Percentiles rank a stretch among this genome's conserved stretches.
Evolutionary conservation across 2,888 invertebrate species (phyloP).

Genomic region (Drosophila hawaiiensis): DNA sequence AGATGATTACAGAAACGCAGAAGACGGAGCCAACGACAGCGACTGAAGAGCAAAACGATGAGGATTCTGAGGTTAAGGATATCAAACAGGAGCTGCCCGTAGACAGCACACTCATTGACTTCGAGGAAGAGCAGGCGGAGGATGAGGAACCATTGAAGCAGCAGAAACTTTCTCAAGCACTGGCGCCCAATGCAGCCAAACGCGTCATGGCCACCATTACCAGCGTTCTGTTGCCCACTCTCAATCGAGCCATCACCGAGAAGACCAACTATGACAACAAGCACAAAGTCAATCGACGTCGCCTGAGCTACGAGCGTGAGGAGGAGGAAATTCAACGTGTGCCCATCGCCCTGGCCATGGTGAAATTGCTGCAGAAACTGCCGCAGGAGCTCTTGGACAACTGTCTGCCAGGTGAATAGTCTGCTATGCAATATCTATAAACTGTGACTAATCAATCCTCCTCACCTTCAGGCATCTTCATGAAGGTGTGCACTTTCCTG

Average conservation of each 20-base stretch:
- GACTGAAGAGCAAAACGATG: constrained; percentile 83
- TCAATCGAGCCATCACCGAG: constrained; percentile 90
- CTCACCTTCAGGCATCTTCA: constrained; percentile 88
- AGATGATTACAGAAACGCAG: constrained; percentile 68
- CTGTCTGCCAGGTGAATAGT: constrained; percentile 88
- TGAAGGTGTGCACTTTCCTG: constrained; percentile 95
- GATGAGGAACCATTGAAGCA: constrained; percentile 29
- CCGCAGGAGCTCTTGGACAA: constrained; percentile 91
- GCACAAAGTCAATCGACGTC: constrained; percentile 92
- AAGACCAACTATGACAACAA: constrained; percentile 90
- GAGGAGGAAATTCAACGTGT: constrained; percentile 95
- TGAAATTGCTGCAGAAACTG: constrained; percentile 95
- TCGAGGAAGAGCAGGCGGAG: constrained; percentile 30
- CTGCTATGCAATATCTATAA: background rate
- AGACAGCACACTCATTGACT: constrained; percentile 35
- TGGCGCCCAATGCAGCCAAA: constrained; percentile 91
- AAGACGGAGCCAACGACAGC: constrained; percentile 39
- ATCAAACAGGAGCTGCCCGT: constrained; percentile 19
- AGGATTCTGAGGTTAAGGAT: constrained; percentile 28
- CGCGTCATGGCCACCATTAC: constrained; percentile 90
- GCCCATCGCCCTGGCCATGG: constrained; percentile 96
- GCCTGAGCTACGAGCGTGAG: constrained; percentile 90
- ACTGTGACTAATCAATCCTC: background rate
- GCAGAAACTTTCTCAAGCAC: constrained; percentile 50
- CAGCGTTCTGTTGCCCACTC: constrained; percentile 91